Percentiles rank a stretch among this genome's conserved stretches.
phyloP scores from a whole-genome alignment of 2,888 invertebrate genomes.

The Sinhomidia bicolor region DNA sequence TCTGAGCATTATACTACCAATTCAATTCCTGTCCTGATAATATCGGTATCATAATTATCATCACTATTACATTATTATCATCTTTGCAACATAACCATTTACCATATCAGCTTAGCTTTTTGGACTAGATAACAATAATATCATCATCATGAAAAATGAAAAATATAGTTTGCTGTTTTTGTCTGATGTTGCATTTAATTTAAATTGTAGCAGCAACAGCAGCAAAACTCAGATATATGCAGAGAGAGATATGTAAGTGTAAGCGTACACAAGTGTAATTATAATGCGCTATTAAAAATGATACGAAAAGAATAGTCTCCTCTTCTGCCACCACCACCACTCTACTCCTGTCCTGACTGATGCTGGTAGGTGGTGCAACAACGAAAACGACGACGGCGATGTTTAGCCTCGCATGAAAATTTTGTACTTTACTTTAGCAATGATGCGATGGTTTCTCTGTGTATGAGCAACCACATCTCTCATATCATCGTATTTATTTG shows the following conservation, averaged over 20 bases:
- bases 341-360: too few relatives aligned
- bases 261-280: neutral
- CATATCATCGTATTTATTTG: too few relatives aligned
- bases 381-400: neutral
- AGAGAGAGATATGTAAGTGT: neutral
- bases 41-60: conserved; percentile 4
- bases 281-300: conserved; percentile 10
- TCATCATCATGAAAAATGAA: conserved; percentile 17
- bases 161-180: conserved; percentile 31
- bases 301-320: neutral
- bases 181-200: conserved; percentile 50
- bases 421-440: too few relatives aligned
- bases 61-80: neutral
- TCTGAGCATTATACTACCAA: too few relatives aligned
- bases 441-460: too few relatives aligned
- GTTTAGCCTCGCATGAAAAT: too few relatives aligned
- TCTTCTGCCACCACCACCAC: too few relatives aligned
- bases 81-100: neutral
- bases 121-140: conserved; percentile 2
- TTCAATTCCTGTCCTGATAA: neutral
- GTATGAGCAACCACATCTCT: too few relatives aligned
- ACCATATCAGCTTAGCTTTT: conserved; percentile 36
- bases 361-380: too few relatives aligned
- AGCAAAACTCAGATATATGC: too few relatives aligned
- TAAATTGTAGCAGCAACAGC: conserved; percentile 15